A percentile compares a stretch with the other conserved stretches of the same genome.
These are phyloP conservation scores for Excalfactoria chinensis DNA, from an alignment of 2,113 vertebrate genomes.

Conservation along the genomic window DNA sequence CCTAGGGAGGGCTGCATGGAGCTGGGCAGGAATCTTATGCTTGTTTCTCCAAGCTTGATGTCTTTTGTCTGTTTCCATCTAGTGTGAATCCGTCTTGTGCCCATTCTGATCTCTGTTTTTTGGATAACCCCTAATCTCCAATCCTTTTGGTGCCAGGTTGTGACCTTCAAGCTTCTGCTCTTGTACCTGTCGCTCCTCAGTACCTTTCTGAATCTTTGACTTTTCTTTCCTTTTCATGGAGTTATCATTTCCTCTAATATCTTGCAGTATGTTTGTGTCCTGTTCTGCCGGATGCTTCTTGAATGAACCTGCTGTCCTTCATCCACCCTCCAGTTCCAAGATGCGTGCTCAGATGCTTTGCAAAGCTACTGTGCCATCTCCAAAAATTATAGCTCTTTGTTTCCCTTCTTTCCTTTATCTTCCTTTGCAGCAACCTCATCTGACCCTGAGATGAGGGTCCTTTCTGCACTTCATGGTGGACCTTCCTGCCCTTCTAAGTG, in stretches of 20 bases:
- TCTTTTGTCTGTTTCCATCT: background rate
- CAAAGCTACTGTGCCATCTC: background rate
- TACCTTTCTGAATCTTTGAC: background rate
- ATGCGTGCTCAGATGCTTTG: background rate
- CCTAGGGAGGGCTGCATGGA: background rate
- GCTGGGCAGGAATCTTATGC: background rate
- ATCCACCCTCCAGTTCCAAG: background rate
- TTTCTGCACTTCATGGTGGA: background rate
- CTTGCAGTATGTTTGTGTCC: background rate
- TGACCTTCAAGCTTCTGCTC: background rate
- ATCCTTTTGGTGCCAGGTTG: background rate
- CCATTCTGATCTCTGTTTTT: background rate
- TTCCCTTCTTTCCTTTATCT: background rate
- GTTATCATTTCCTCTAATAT: accelerated
- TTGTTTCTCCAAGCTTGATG: background rate
- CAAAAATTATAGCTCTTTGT: background rate
- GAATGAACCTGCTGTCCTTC: background rate
- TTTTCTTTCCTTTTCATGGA: background rate
- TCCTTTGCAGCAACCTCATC: background rate
- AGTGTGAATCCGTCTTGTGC: accelerated
- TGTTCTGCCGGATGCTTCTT: background rate
- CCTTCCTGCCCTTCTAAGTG: background rate
- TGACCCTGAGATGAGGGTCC: background rate
- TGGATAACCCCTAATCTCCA: too few relatives aligned
- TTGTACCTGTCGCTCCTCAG: background rate